These are phyloP conservation scores for Hirundichthys speculiger DNA, from an alignment of 2,113 vertebrate species.

Conservation along the genomic window DNA sequence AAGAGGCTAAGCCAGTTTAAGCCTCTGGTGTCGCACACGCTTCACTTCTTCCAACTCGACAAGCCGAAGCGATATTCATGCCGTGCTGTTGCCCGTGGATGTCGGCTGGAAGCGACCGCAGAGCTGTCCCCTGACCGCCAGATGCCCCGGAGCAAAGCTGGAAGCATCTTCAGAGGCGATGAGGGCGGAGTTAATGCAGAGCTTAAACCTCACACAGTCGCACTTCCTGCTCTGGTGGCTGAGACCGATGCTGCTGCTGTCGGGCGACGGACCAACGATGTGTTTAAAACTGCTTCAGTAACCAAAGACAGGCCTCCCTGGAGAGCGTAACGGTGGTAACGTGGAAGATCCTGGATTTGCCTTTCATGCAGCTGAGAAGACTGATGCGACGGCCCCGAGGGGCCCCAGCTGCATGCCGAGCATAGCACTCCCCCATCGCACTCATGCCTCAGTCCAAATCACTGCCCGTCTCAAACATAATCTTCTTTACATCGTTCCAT, in stretches of 20 bases:
- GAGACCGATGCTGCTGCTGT: neutral
- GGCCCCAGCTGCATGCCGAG: conserved; percentile 65
- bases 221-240: conserved; percentile 27
- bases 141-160: conserved; percentile 33
- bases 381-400: conserved; percentile 25
- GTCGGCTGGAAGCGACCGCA: conserved; percentile 47
- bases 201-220: conserved; percentile 24
- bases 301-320: no score
- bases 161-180: conserved; percentile 51
- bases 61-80: conserved; percentile 42
- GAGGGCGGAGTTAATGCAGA: conserved; percentile 40
- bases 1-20: conserved; percentile 33
- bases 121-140: conserved; percentile 31
- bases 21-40: conserved; percentile 39
- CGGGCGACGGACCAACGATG: neutral
- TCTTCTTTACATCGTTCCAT: neutral
- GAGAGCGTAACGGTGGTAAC: neutral
- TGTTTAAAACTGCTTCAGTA: no score
- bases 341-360: conserved; percentile 12
- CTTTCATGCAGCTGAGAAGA: conserved; percentile 31
- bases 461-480: conserved; percentile 2
- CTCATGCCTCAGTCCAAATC: conserved; percentile 28
- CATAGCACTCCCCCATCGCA: conserved; percentile 57
- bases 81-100: conserved; percentile 45
- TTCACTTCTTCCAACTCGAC: conserved; percentile 9